Evolutionary conservation across 2,113 vertebrate genomes (phyloP), one percentile per base, ranked within the genome.

Genomic region (Gavia stellata): DNA sequence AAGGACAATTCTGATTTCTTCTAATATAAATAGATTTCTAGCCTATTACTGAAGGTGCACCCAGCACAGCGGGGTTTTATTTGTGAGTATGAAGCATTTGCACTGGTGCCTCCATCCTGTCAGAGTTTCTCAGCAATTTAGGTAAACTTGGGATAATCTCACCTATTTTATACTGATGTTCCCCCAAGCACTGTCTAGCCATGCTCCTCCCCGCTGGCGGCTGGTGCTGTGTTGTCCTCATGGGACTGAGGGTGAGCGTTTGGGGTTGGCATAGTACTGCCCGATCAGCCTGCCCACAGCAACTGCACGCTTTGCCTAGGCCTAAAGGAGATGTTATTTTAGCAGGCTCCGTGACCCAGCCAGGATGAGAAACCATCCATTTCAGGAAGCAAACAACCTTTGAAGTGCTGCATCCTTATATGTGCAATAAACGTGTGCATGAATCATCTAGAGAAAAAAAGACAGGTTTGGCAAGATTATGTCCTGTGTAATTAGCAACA

Each of bases 181-280:
- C 62, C 40, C 16, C 3, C 3, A 8, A 1, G 1, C 31, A 29
- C 42, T 4, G 21, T 42, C 36, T 14, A 31, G 25, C n/a, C 21
- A 9, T 12, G 24, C 25, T 7, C 10, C 10, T 4, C 31, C 61
- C 47, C 12, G 2, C 31, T 55, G 63, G 3, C 28, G 17, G 8
- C 6, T 65, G 50, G 6, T 9, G 7, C 26, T 19, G 0, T 17
- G 0, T 3, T 47, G 24, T 53, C 42, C 31, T 58, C 42, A 7
- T 1, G n/a, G 10, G 26, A 10, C 11, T 1, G 5, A 15, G 4
- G 17, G 20, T 72, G 65, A 36, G 17, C 0, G 0, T 75, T 61
- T 86, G 52, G 52, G 26, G 10, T 14, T 80, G 47, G 17, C 26
- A 13, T 71, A n/a, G n/a, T 19, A 16, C n/a, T 66, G 36, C 14